phyloP scores from a whole-genome alignment of 2,888 invertebrate genomes.

The Eumacrocentrus americanus region DNA sequence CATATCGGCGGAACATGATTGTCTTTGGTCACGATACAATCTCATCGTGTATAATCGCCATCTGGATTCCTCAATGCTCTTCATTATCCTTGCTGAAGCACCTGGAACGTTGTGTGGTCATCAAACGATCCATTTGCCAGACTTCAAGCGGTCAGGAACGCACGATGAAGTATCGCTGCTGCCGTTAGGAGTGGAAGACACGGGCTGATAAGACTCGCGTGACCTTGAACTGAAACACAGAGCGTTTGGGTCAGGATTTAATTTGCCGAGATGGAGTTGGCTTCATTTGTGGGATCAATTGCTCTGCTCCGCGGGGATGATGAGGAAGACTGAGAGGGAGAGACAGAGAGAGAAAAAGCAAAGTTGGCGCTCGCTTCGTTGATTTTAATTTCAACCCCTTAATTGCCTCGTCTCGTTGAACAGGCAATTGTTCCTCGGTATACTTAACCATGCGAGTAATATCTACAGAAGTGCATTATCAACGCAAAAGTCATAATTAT shows the following conservation, averaged over 20 bases:
- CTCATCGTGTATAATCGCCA: conserved; percentile 7
- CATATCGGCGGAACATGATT: conserved; percentile 44
- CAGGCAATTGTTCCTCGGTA: conserved; percentile 20
- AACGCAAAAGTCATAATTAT: background rate
- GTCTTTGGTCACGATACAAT: conserved; percentile 46
- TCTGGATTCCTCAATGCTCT: conserved; percentile 8
- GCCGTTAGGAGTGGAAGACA: conserved; percentile 42
- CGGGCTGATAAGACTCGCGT: conserved; percentile 44
- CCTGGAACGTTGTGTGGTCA: background rate
- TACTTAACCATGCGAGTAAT: conserved; percentile 18
- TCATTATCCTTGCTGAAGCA: conserved; percentile 13
- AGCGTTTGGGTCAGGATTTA: conserved; percentile 11
- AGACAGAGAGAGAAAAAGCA: conserved; percentile 10
- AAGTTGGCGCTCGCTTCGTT: conserved; percentile 16
- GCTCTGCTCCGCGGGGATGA: too few species aligned
- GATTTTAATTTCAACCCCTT: conserved; percentile 25
- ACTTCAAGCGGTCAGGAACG: conserved; percentile 43
- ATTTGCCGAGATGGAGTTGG: background rate
- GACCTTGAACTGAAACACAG: conserved; percentile 55
- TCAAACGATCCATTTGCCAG: conserved; percentile 26
- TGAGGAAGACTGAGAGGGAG: too few species aligned
- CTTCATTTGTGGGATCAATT: too few species aligned
- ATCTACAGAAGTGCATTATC: conserved; percentile 10
- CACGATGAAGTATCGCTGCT: conserved; percentile 40
- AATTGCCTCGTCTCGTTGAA: conserved; percentile 26